A percentile compares a stretch with the other conserved stretches of the same genome.
Evolutionary conservation across 2,888 invertebrate genomes (phyloP).

Genomic region (Phoronis australis): DNA sequence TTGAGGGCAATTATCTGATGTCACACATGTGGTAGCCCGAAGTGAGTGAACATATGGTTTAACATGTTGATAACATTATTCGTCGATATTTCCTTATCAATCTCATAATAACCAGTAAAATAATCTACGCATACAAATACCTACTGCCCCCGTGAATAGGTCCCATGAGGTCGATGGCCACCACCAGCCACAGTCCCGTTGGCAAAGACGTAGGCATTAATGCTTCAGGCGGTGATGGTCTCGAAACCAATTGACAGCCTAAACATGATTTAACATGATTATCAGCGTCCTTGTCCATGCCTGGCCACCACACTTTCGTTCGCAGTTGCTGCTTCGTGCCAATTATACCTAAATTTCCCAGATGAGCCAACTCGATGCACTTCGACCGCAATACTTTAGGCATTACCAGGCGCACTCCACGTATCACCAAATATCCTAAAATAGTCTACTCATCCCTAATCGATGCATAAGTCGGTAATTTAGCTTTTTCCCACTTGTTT

Average conservation of each 20-base stretch:
- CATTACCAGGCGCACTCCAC: constrained; percentile 17
- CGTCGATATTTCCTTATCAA: too few relatives aligned
- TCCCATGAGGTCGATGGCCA: constrained; percentile 12
- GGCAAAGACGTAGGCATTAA: constrained; percentile 6
- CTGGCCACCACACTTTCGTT: constrained; percentile 24
- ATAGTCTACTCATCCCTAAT: constrained; percentile 13
- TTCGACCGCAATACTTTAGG: constrained; percentile 11
- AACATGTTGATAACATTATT: too few relatives aligned
- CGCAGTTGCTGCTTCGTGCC: constrained; percentile 13
- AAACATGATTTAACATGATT: constrained; percentile 7
- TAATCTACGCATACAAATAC: constrained; percentile 11
- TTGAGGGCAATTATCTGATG: too few relatives aligned
- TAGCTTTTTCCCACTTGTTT: constrained; percentile 4
- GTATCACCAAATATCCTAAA: constrained; percentile 14
- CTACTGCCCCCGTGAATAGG: constrained; percentile 9
- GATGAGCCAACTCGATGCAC: constrained; percentile 16
- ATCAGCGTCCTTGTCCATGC: constrained; percentile 15
- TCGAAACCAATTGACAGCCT: constrained; percentile 12
- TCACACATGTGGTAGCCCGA: too few relatives aligned
- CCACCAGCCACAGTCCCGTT: constrained; percentile 7
- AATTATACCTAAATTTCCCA: constrained; percentile 16
- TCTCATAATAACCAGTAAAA: constrained; percentile 6
- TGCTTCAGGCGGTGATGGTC: constrained; percentile 2
- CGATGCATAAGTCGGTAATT: not conserved
- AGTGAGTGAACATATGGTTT: too few relatives aligned